Base-by-base conservation (phyloP, 2,797 vertebrate species). In the Diglossa cyanea region DNA sequence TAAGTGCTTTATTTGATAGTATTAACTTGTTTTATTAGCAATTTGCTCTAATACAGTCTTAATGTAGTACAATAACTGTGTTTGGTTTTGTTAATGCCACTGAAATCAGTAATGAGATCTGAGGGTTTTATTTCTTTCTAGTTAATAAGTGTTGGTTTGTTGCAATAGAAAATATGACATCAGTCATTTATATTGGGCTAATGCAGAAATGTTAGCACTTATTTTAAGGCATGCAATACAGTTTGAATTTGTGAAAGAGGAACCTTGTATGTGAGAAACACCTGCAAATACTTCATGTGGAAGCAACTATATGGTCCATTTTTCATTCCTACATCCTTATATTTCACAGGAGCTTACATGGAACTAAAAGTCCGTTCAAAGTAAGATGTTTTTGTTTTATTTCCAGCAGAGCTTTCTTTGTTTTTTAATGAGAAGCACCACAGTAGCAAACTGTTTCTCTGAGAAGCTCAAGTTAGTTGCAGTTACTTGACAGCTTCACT, bases 1-100 rank as follows among this genome's bases (percentile, higher is more conserved):
- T 90, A 77, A 89, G 88, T 83, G 60, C 51, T 95, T 66, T 91
- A 90, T 85, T 96, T 94, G 86, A 85, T 95, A 95, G 61, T 87
- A 96, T 96, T 96, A 96, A 85, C 74, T 92, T 88, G 91, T 72
- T 94, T 96, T 96, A 93, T 96, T 97, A 96, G 84, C 88, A 94
- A 85, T 97, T 97, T 95, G 57, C 90, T 94, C 68, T 94, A 92
- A 86, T 86, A 89, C 86, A 85, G 44, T 94, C 83, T 96, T 97
- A 94, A 91, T 96, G 84, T 75, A 93, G 19, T 95, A 63, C 86
- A 81, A 88, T 93, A 94, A 95, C 51, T 89, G 47, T 90, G 86
- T 91, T 95, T 95, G 74, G 80, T 96, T 96, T 95, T 96, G 84
- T 91, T 96, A 96, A 93, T 95, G 76, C 78, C 44, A 31, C 51